Base-by-base conservation (phyloP, 37 sponge, comb jelly and placozoan species). In the Hormiphora californensis region DNA sequence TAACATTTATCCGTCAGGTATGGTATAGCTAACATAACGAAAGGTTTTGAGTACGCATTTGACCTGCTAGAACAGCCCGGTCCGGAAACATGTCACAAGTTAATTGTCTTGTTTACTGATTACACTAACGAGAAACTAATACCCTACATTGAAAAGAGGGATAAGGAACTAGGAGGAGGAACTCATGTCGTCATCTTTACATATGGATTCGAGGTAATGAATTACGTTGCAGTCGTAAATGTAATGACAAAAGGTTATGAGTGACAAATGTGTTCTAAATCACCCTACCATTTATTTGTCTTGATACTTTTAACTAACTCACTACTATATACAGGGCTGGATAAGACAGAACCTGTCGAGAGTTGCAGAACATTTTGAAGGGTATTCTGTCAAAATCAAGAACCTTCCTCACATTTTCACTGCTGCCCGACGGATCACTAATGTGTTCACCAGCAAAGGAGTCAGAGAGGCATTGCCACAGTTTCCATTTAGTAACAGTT, bases 61-160 rank as follows among this genome's bases (percentile, higher is more conserved):
- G 61, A 57, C 23, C 23, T 57, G 7, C 61, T 57, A 4, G 3
- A 57, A 30, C 30, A 57, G n/a, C 27, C n/a, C 23, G 3, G 27
- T 5, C 61, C n/a, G 4, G 27, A 15, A 23, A 57, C 61, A 30
- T 57, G 61, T 12, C 61, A 57, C 61, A 57, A 57, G n/a, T 30
- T 57, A 28, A 15, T 57, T 57, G 61, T 57, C 61, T 30, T 57
- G n/a, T 57, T 57, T 57, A 57, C 61, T 57, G 61, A 57, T 30
- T 57, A 57, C 61, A 57, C 61, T 21, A 57, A 57, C 23, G 61
- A 57, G 61, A 30, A 57, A 15, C 23, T 57, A 12, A 57, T 57
- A 21, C 61, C 61, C 27, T 57, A 57, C 61, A 57, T 57, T 15
- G 61, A 57, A 57, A 23, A 57, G 27, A 23, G 61, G 27, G 61